These are phyloP conservation scores for Drosophila takahashii DNA, from an alignment of 1,140 invertebrate genomes.

Conservation along the genomic window DNA sequence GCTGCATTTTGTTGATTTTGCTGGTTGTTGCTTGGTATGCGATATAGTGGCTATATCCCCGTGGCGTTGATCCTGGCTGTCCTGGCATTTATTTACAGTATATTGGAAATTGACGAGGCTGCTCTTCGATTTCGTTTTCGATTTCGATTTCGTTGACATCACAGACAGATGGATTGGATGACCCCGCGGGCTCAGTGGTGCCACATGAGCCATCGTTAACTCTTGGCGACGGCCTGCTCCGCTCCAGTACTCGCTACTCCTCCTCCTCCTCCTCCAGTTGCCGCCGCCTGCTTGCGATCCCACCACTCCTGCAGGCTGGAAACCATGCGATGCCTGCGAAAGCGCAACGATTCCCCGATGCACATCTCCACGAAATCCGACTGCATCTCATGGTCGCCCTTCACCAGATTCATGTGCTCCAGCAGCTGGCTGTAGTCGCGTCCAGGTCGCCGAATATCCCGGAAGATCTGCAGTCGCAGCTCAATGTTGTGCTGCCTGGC, in stretches of 20 bases:
- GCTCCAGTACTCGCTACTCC: background rate
- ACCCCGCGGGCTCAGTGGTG: conserved; percentile 58
- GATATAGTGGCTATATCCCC: conserved; percentile 15
- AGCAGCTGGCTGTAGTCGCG: conserved; percentile 90
- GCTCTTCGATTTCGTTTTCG: conserved; percentile 32
- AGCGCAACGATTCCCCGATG: conserved; percentile 91
- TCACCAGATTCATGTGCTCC: conserved; percentile 89
- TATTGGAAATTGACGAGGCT: conserved; percentile 10
- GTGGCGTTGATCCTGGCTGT: conserved; percentile 14
- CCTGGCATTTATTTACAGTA: conserved; percentile 21
- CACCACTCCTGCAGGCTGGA: conserved; percentile 85
- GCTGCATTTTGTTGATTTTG: conserved; percentile 5
- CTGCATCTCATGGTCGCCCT: conserved; percentile 89
- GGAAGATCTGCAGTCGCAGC: conserved; percentile 86
- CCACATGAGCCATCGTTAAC: conserved; percentile 69
- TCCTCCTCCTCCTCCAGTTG: background rate
- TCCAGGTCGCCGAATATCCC: conserved; percentile 85
- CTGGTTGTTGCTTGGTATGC: conserved; percentile 11
- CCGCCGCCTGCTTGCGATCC: conserved; percentile 72
- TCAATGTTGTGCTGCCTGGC: conserved; percentile 85
- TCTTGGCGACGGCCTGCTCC: conserved; percentile 53
- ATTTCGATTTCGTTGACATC: conserved; percentile 58
- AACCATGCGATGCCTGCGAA: conserved; percentile 91
- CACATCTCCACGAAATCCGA: conserved; percentile 90
- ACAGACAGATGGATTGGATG: conserved; percentile 60